phyloP scores from a whole-genome alignment of 2,797 vertebrate species.

The Oryzias dopingdopingensis region DNA sequence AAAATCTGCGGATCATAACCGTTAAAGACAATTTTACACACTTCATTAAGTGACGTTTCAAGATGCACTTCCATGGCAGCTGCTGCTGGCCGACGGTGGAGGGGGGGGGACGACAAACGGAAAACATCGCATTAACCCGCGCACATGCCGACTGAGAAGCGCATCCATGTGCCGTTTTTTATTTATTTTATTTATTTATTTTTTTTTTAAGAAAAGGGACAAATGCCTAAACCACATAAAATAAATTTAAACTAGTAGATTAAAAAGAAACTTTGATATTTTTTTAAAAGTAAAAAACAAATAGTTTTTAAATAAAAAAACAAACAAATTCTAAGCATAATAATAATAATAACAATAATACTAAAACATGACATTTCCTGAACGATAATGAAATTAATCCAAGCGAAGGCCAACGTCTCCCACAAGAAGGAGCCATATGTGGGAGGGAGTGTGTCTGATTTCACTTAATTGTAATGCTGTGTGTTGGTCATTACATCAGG shows the following conservation, averaged over 20 bases:
- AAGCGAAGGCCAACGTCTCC: constrained; percentile 39
- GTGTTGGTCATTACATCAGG: constrained; percentile 85
- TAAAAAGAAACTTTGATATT: too few relatives aligned
- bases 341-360: not conserved
- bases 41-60: constrained; percentile 85
- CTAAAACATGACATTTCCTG: not conserved
- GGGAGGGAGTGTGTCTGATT: constrained; percentile 72
- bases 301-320: too few relatives aligned
- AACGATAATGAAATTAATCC: constrained; percentile 28
- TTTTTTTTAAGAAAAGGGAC: too few relatives aligned
- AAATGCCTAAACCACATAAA: too few relatives aligned
- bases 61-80: constrained; percentile 84
- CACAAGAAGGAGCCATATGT: constrained; percentile 66
- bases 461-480: constrained; percentile 79
- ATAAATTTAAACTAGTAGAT: not conserved
- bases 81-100: constrained; percentile 72
- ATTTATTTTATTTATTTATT: too few relatives aligned
- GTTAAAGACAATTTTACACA: constrained; percentile 84
- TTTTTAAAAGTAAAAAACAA: not conserved
- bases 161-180: constrained; percentile 27
- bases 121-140: constrained; percentile 31
- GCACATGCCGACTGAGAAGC: constrained; percentile 31
- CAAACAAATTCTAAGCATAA: too few relatives aligned
- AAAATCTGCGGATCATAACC: constrained; percentile 83
- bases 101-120: constrained; percentile 40